A percentile compares a stretch with the other conserved stretches of the same genome.
Conservation (phyloP, 2,113 vertebrate species). For the Phyllopteryx taeniolatus region DNA sequence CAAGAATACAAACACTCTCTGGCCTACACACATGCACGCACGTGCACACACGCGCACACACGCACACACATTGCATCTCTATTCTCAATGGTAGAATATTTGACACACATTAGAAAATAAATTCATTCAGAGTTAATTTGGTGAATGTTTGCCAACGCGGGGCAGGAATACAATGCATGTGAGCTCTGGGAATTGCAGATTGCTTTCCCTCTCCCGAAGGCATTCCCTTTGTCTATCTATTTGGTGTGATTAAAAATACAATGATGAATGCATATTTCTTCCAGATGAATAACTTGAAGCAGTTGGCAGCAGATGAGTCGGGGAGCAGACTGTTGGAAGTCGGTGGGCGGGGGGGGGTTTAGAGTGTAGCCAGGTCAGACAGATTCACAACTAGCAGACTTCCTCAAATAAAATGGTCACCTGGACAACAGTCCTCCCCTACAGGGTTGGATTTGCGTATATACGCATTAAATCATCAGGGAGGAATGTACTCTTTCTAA, state of each 20-base stretch:
- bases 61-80: constrained; percentile 31
- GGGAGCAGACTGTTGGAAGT: constrained; percentile 62
- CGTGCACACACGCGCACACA: constrained; percentile 15
- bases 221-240: constrained; percentile 79
- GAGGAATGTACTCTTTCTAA: neutral
- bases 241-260: constrained; percentile 83
- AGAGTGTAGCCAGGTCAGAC: constrained; percentile 64
- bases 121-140: constrained; percentile 80
- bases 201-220: constrained; percentile 69
- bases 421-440: constrained; percentile 52
- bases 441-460: constrained; percentile 41
- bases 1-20: neutral
- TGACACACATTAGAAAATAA: constrained; percentile 77
- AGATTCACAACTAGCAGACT: constrained; percentile 55
- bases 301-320: constrained; percentile 75
- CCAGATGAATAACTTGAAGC: constrained; percentile 80
- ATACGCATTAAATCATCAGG: constrained; percentile 27
- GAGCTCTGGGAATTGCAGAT: constrained; percentile 75
- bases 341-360: neutral
- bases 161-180: constrained; percentile 70
- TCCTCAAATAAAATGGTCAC: constrained; percentile 52
- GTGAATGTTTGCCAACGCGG: constrained; percentile 75
- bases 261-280: constrained; percentile 80
- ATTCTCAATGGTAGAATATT: constrained; percentile 65
- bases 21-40: constrained; percentile 6